Evolutionary conservation across 2,797 vertebrate species (phyloP), one percentile per base, ranked within the genome.

Genomic region (Phaenicophaeus curvirostris): DNA sequence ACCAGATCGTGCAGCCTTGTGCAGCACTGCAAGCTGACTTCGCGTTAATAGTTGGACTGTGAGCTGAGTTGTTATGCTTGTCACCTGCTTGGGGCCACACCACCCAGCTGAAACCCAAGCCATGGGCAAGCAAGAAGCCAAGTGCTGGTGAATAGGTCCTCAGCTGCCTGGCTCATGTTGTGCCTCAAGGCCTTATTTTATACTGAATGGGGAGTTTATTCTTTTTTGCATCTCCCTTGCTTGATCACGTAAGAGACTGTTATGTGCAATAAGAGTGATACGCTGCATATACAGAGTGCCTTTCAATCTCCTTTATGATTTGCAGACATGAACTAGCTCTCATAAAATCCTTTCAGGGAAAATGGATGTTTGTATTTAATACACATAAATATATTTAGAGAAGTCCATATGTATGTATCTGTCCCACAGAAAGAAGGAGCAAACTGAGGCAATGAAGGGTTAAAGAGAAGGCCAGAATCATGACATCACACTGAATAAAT

Each of bases 291-390:
- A 23, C 13, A 46, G 25, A 67, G 66, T 30, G 46, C 37, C n/a
- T 81, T 88, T 88, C 41, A 55, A 54, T 53, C 37, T 50, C n/a
- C 25, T 67, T 74, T 85, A 46, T 39, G 55, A 39, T 57, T 42
- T 69, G 42, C 46, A 87, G 74, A 28, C 42, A 20, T 75, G 67
- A 78, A 78, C 51, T 44, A 67, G 11, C 30, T 13, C 69, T 89
- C 63, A 41, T 61, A 78, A 91, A 93, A 66, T 55, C 50, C 62
- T 81, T 54, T 42, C 30, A 78, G 59, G 33, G 46, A 72, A 79
- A 90, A 71, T 73, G 33, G 35, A 66, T 87, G 30, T 57, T 90
- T 93, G 46, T 55, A 25, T 87, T 89, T 77, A 61, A 50, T 35
- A 18, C 25, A 17, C 16, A 23, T 2, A 68, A 69, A 71, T 61